These are phyloP conservation scores for Tetheella fluctuosa DNA, from an alignment of 2,888 invertebrate genomes.

Conservation along the genomic window DNA sequence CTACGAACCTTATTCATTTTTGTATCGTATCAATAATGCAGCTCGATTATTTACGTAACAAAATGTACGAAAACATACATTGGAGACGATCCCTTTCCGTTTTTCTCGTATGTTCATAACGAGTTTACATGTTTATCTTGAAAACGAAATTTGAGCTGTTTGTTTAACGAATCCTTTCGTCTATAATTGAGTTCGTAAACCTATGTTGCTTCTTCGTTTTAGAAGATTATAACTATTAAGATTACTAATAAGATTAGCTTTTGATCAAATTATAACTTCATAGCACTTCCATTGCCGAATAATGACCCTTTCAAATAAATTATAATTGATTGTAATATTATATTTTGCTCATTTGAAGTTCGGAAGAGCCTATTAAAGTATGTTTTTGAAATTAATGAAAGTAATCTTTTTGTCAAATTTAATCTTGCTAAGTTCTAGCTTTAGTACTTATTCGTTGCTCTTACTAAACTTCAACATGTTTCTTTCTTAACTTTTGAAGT, in stretches of 20 bases:
- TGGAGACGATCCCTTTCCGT: background rate
- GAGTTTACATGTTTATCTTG: conserved; percentile 10
- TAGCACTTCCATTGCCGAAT: background rate
- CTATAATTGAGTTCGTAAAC: background rate
- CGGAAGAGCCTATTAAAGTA: no score
- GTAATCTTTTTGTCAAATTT: no score
- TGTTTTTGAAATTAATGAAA: no score
- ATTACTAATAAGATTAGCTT: no score
- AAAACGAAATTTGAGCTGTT: background rate
- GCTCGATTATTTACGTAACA: conserved; percentile 38
- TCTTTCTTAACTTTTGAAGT: no score
- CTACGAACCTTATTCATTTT: conserved; percentile 47
- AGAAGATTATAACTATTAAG: background rate
- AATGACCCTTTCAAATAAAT: no score
- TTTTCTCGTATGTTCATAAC: conserved; percentile 6
- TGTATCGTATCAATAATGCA: conserved; percentile 51
- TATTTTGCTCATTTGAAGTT: no score
- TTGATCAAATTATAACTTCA: background rate
- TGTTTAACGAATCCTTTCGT: background rate
- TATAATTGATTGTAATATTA: no score
- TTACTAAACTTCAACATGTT: no score
- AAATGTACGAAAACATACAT: conserved; percentile 31
- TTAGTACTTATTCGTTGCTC: no score
- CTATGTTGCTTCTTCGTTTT: background rate
- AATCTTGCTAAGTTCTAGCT: no score